These are phyloP conservation scores for Perithous albicinctus DNA, from an alignment of 2,888 invertebrate genomes.

Conservation along the genomic window DNA sequence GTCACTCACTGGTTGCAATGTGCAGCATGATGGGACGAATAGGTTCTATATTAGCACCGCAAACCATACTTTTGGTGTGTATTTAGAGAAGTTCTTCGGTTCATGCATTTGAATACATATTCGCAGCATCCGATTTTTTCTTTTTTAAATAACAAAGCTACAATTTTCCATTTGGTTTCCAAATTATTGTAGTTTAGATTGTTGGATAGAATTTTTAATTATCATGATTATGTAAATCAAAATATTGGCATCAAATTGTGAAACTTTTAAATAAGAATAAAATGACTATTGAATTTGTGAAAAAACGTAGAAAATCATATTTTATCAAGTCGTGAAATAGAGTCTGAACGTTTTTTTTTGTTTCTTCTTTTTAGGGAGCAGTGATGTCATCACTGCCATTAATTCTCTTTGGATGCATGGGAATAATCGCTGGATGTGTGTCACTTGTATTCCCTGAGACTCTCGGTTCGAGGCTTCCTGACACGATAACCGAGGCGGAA, in stretches of 20 bases:
- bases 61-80: slow-evolving; percentile 88
- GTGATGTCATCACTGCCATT: slow-evolving; percentile 86
- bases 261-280: not conserved
- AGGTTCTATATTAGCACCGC: slow-evolving; percentile 90
- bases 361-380: slow-evolving; percentile 76
- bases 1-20: slow-evolving; percentile 89
- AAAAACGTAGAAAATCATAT: not conserved
- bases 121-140: too few species aligned
- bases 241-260: not conserved
- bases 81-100: not conserved
- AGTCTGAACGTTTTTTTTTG: not conserved
- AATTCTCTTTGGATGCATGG: slow-evolving; percentile 88
- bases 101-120: not conserved
- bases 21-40: slow-evolving; percentile 90
- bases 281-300: not conserved
- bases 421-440: slow-evolving; percentile 87
- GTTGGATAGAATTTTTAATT: not conserved
- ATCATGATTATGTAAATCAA: not conserved
- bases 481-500: slow-evolving; percentile 90
- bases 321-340: not conserved
- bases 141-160: too few species aligned
- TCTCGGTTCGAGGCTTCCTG: slow-evolving; percentile 87
- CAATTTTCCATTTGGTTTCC: too few species aligned
- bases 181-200: too few species aligned
- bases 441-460: slow-evolving; percentile 90